Conservation (phyloP, 2,797 vertebrate species). For the Chlorospingus flavigularis region DNA sequence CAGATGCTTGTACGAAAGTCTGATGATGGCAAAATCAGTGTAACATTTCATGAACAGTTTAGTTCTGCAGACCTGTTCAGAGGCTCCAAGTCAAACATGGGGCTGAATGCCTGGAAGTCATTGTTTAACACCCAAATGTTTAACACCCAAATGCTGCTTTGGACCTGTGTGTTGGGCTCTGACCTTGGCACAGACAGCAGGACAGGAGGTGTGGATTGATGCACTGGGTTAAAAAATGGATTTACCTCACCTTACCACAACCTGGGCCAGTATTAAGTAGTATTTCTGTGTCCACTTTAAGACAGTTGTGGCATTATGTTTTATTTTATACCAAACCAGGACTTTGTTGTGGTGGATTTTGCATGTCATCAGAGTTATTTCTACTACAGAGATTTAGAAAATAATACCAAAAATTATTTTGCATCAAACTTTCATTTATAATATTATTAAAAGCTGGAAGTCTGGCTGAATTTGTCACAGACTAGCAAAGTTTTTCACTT, state of each 20-base stretch:
- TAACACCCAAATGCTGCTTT: background rate
- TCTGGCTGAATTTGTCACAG: background rate
- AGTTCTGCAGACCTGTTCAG: background rate
- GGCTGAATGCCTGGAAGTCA: background rate
- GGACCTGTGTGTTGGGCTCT: background rate
- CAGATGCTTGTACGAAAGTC: background rate
- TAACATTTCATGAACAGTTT: background rate
- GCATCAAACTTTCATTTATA: background rate
- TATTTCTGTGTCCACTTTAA: background rate
- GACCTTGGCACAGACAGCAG: background rate
- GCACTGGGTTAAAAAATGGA: background rate
- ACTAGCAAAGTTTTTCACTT: background rate
- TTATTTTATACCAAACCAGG: background rate
- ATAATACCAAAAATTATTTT: background rate
- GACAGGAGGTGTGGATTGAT: background rate
- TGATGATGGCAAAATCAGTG: background rate
- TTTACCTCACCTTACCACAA: background rate
- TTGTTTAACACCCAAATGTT: background rate
- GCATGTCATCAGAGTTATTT: background rate
- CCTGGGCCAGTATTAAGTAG: background rate
- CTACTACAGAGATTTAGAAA: background rate
- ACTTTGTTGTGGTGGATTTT: background rate
- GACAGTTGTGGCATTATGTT: background rate
- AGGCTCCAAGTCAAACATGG: background rate
- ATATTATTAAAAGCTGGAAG: background rate